Percentiles rank a stretch among this genome's conserved stretches.
Conservation (phyloP, 2,797 vertebrate genomes). For the Somateria mollissima region DNA sequence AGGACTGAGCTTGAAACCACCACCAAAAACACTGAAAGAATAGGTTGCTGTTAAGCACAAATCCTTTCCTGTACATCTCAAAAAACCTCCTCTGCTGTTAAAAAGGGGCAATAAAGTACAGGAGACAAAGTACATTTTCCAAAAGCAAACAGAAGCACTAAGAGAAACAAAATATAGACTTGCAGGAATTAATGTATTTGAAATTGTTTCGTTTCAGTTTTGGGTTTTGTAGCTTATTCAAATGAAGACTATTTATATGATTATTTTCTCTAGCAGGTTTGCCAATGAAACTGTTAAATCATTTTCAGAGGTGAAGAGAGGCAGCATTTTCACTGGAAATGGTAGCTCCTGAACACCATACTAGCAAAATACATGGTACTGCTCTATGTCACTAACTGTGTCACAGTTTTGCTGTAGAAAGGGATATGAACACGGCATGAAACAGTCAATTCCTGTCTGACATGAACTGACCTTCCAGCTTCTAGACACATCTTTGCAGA, state of each 20-base stretch:
- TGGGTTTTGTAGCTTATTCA: background rate
- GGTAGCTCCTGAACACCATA: background rate
- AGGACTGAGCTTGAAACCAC: background rate
- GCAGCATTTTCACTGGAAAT: background rate
- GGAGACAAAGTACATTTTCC: background rate
- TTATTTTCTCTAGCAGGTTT: background rate
- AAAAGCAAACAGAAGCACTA: background rate
- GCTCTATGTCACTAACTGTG: background rate
- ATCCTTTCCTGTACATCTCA: background rate
- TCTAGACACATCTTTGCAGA: background rate
- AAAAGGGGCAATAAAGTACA: background rate
- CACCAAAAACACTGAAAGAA: background rate
- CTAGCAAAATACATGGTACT: background rate
- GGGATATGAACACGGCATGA: background rate
- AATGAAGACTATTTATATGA: background rate
- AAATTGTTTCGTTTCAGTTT: background rate
- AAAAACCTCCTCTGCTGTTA: background rate
- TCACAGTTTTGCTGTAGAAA: background rate
- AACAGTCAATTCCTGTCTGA: background rate
- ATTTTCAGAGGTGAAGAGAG: background rate
- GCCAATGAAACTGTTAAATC: background rate
- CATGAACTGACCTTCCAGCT: background rate
- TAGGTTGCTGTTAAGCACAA: background rate
- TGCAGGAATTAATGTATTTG: background rate
- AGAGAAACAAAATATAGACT: background rate